A percentile compares a stretch with the other conserved stretches of the same genome.
Evolutionary conservation across 2,888 invertebrate genomes (phyloP).

Genomic region (Pammene fasciana): DNA sequence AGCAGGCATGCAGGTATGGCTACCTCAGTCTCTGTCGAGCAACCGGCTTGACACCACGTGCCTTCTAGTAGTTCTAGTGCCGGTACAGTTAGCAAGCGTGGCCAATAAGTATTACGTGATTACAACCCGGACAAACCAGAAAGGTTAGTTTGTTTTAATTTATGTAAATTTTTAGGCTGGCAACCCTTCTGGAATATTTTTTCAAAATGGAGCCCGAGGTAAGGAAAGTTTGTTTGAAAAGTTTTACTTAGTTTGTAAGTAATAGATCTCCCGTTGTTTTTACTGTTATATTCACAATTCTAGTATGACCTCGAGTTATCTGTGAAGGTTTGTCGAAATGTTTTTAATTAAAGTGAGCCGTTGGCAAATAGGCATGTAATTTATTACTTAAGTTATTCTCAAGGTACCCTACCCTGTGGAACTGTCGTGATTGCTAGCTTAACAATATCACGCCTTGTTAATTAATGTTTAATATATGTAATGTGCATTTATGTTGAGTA

Average conservation of each 20-base stretch:
- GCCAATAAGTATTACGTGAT: conserved; percentile 30
- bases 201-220: conserved; percentile 11
- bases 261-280: conserved; percentile 35
- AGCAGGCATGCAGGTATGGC: conserved; percentile 31
- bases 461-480: not conserved
- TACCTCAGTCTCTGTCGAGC: conserved; percentile 35
- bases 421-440: conserved; percentile 2
- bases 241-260: conserved; percentile 26
- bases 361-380: conserved; percentile 3
- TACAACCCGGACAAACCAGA: conserved; percentile 11
- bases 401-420: conserved; percentile 10
- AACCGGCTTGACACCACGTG: conserved; percentile 17
- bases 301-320: conserved; percentile 25
- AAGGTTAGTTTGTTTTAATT: conserved; percentile 29
- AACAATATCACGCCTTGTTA: not conserved
- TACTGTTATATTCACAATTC: conserved; percentile 35
- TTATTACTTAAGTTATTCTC: conserved; percentile 26
- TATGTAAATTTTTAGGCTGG: conserved; percentile 12
- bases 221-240: conserved; percentile 20
- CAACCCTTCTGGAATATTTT: conserved; percentile 9
- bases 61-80: conserved; percentile 12
- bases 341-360: conserved; percentile 10
- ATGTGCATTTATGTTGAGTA: too few species aligned
- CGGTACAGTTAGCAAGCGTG: conserved; percentile 21
- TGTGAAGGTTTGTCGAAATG: conserved; percentile 24